Percentiles rank a stretch among this genome's conserved stretches.
Evolutionary conservation across 30 jellyfish, hydroid and myxozoan species (phyloP).

Genomic region (Aurelia aurita): DNA sequence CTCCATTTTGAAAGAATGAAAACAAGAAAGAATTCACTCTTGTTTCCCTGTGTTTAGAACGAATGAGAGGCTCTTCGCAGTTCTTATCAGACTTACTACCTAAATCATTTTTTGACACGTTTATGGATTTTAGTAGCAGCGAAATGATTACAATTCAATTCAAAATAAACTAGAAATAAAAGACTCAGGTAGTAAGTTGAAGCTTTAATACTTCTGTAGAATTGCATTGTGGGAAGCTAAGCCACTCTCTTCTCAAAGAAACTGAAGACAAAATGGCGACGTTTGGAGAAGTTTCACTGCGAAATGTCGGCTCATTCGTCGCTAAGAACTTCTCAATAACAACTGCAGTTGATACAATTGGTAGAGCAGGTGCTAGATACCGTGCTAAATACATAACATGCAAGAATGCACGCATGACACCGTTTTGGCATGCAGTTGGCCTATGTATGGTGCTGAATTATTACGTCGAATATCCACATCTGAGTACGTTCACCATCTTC

Average conservation of each 20-base stretch:
- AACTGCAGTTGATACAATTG: slow-evolving; percentile 53
- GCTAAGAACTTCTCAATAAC: slow-evolving; percentile 57
- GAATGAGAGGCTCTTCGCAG: no score
- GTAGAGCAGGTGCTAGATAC: slow-evolving; percentile 41
- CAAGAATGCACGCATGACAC: slow-evolving; percentile 74
- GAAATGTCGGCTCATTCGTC: slow-evolving; percentile 66
- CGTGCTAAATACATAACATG: slow-evolving; percentile 48
- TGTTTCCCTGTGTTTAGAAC: slow-evolving; percentile 8
- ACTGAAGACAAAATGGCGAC: slow-evolving; percentile 65
- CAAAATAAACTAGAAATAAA: no score
- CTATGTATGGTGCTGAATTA: slow-evolving; percentile 52
- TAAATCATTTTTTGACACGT: no score
- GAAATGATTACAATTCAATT: no score
- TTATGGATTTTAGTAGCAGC: no score
- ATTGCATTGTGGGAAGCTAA: slow-evolving; percentile 31
- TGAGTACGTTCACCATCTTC: not conserved
- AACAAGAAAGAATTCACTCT: not conserved
- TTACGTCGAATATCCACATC: slow-evolving; percentile 59
- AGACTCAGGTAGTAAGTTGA: no score
- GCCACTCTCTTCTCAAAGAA: not conserved
- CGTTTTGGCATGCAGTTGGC: slow-evolving; percentile 71
- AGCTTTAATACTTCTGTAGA: no score
- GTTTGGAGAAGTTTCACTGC: slow-evolving; percentile 49
- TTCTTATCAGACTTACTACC: no score
- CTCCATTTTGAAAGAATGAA: slow-evolving; percentile 71